These are phyloP conservation scores for Leptodactylus fuscus DNA, from an alignment of 2,113 vertebrate species.

Conservation along the genomic window DNA sequence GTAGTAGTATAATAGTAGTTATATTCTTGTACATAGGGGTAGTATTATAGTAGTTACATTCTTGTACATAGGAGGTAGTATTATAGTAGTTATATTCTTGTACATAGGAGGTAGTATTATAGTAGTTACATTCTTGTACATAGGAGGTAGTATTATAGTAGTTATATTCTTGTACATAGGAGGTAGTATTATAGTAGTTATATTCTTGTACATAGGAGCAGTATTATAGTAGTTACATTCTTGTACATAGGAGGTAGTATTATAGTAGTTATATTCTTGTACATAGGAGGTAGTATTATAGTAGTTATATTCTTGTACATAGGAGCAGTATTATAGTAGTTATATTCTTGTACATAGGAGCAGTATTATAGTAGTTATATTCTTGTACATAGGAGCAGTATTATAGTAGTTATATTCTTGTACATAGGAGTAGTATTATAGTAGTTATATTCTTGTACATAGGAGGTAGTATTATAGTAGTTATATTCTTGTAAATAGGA, in stretches of 20 bases:
- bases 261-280: neutral
- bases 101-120: neutral
- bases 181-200: no score
- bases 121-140: no score
- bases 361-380: constrained; percentile 5
- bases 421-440: neutral
- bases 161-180: no score
- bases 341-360: no score
- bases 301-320: neutral
- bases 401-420: constrained; percentile 7
- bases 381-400: neutral
- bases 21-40: neutral
- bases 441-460: neutral
- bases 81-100: neutral
- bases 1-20: no score
- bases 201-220: no score
- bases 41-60: no score
- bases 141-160: no score
- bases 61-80: neutral
- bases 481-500: no score
- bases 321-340: neutral
- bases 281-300: neutral
- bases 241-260: no score
- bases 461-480: no score
- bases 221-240: no score